Base-by-base conservation (phyloP, 92 coral and sea anemone species). In the Phenganax marumi region DNA sequence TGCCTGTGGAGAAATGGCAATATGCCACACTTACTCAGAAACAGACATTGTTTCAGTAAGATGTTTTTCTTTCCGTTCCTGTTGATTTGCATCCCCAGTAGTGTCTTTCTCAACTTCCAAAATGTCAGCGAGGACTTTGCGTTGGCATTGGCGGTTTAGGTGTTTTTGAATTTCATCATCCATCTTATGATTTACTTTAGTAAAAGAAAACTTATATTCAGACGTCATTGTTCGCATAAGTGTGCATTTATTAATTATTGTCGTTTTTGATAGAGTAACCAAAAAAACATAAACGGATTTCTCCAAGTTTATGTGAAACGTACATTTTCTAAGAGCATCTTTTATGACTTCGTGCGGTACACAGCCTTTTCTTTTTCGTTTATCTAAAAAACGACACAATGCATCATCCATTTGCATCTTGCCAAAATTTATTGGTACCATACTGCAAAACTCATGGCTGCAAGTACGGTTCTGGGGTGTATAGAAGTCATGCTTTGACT, bases 71-170 rank as follows among this genome's bases (percentile, higher is more conserved):
- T 39, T 24, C 13, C 26, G 57, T 12, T 78, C 60, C 3, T 63
- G 58, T 61, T 49, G 43, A 39, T 60, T 24, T 8, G 43, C 73
- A 19, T 50, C 8, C 19, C 8, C 71, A 61, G 48, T 16, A 7
- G 25, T 63, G 54, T 61, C 83, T 11, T 62, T 78, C 51, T 78
- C 83, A 78, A 48, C 18, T 25, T 63, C 60, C 14, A 82, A 77
- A 17, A 91, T 61, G 21, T 87, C 81, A 52, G 85, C 71, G 11
- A 91, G 76, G 48, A 91, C 61, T 68, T 85, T 90, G 75, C 95
- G 86, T 76, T 91, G 97, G 43, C 86, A 90, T 74, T 88, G 93
- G 48, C 93, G 84, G 82, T 90, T 91, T 26, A 93, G 86, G 81
- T 85, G 82, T 74, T 79, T 88, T 50, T 91, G 84, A 16, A 93